These are phyloP conservation scores for Stenurella melanura DNA, from an alignment of 2,888 invertebrate species.

Conservation along the genomic window DNA sequence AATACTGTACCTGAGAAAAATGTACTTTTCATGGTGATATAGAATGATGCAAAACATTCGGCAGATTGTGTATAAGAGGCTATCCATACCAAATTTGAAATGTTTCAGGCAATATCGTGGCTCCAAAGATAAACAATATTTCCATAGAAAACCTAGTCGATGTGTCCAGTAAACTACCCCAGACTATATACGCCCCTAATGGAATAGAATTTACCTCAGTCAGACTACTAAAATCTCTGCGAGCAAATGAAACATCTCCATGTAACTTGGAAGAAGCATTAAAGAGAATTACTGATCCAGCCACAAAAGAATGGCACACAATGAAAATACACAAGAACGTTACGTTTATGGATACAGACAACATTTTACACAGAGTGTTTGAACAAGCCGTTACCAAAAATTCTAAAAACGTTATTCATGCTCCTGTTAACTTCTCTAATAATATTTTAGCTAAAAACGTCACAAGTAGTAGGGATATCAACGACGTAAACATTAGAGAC, in stretches of 20 bases:
- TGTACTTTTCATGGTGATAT: too few species aligned
- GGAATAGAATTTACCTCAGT: slow-evolving; percentile 51
- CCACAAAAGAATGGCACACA: slow-evolving; percentile 56
- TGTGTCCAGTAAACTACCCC: slow-evolving; percentile 50
- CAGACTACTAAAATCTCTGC: slow-evolving; percentile 48
- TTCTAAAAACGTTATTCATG: slow-evolving; percentile 58
- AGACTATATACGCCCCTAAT: slow-evolving; percentile 54
- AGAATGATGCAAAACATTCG: too few species aligned
- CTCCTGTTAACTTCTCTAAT: slow-evolving; percentile 62
- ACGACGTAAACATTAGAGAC: slow-evolving; percentile 64
- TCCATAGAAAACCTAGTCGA: slow-evolving; percentile 59
- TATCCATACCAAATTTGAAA: slow-evolving; percentile 38
- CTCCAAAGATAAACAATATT: slow-evolving; percentile 61
- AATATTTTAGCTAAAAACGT: slow-evolving; percentile 61
- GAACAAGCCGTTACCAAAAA: slow-evolving; percentile 61
- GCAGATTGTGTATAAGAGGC: too few species aligned
- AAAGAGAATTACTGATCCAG: slow-evolving; percentile 55
- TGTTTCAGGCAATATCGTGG: slow-evolving; percentile 59
- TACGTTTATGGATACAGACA: slow-evolving; percentile 59
- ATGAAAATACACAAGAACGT: slow-evolving; percentile 60
- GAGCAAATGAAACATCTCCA: slow-evolving; percentile 50
- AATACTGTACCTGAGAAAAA: too few species aligned
- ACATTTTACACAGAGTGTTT: slow-evolving; percentile 59
- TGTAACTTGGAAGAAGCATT: slow-evolving; percentile 57
- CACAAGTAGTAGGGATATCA: slow-evolving; percentile 59